Evolutionary conservation across 2,113 vertebrate species (phyloP).

Genomic region (Amblyornis subalaris): DNA sequence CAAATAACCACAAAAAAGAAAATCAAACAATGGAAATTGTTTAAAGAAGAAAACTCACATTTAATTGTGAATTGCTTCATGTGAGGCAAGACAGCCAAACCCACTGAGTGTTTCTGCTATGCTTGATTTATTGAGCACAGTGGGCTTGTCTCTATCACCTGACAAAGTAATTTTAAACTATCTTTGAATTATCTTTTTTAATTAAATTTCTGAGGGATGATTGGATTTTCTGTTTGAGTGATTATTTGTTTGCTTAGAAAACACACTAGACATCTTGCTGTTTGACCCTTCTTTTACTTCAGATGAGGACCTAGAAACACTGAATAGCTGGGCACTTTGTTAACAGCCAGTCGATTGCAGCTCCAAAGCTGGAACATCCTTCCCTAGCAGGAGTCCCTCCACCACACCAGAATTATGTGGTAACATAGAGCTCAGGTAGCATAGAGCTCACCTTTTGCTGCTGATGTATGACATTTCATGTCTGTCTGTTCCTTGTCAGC

Average conservation of each 20-base stretch:
- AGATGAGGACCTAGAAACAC: neutral
- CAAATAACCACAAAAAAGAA: conserved; percentile 63
- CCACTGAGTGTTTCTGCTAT: conserved; percentile 26
- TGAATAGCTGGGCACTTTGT: neutral
- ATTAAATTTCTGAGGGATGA: conserved; percentile 44
- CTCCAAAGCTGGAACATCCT: neutral
- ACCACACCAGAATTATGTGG: neutral
- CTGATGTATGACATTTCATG: neutral
- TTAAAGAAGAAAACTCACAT: conserved; percentile 54
- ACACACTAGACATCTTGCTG: neutral
- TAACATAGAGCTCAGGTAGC: neutral
- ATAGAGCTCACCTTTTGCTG: neutral
- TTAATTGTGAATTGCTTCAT: conserved; percentile 55
- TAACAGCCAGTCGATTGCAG: neutral
- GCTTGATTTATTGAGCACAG: conserved; percentile 52
- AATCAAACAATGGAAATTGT: conserved; percentile 46
- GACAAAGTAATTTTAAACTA: conserved; percentile 54
- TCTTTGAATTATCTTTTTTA: conserved; percentile 57
- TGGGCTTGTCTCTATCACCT: conserved; percentile 48
- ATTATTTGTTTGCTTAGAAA: conserved; percentile 51
- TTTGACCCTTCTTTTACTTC: conserved; percentile 8
- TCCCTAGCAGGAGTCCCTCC: neutral
- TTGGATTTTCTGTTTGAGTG: conserved; percentile 19
- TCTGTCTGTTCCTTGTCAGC: neutral
- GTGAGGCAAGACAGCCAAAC: conserved; percentile 51